A percentile compares a stretch with the other conserved stretches of the same genome.
Conservation (phyloP, 2,113 vertebrate genomes). For the Heterotis niloticus region DNA sequence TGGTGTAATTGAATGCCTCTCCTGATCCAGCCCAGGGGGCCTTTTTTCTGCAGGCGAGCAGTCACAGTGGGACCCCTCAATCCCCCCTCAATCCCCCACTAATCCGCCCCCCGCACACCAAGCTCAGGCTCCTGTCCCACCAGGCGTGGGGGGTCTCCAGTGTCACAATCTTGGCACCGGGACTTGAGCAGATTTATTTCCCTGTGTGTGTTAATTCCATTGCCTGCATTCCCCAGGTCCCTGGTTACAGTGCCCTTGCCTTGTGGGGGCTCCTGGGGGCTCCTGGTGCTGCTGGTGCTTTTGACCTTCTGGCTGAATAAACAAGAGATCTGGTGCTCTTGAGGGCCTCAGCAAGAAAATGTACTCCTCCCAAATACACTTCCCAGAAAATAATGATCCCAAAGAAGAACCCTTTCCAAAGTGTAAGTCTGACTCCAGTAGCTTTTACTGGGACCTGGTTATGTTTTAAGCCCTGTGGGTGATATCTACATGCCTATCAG, state of each 20-base stretch:
- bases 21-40: conserved; percentile 59
- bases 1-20: conserved; percentile 59
- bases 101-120: not conserved
- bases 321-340: not conserved
- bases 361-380: not conserved
- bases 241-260: not conserved
- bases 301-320: conserved; percentile 6
- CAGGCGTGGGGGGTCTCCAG: conserved; percentile 16
- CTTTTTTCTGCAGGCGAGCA: conserved; percentile 51
- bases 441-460: too few relatives aligned
- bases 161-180: conserved; percentile 19
- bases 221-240: conserved; percentile 3
- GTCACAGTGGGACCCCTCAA: conserved; percentile 44
- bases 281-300: not conserved
- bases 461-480: too few relatives aligned
- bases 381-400: too few relatives aligned
- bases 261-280: not conserved
- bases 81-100: conserved; percentile 28
- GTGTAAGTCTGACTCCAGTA: too few relatives aligned
- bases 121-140: not conserved
- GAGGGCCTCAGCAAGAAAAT: not conserved
- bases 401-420: too few relatives aligned
- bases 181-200: conserved; percentile 20
- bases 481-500: too few relatives aligned
- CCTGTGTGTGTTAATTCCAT: conserved; percentile 12